phyloP scores from a whole-genome alignment of 1,140 invertebrate species.

The Drosophila pseudoananassae region DNA sequence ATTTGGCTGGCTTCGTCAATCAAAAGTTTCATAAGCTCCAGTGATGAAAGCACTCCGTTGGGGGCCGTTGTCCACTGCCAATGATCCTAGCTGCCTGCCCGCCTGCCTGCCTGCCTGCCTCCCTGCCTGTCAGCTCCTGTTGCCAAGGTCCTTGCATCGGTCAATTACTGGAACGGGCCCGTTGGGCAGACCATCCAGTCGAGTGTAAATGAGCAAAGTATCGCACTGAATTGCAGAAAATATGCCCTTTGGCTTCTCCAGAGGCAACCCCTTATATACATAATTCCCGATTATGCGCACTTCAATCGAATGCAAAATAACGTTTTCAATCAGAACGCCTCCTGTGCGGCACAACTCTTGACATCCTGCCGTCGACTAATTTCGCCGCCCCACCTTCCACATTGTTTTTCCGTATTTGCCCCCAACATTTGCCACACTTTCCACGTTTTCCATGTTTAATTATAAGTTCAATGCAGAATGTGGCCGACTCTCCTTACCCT shows the following conservation, averaged over 20 bases:
- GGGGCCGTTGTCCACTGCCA: constrained; percentile 55
- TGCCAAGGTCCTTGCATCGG: constrained; percentile 47
- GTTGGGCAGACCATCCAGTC: constrained; percentile 49
- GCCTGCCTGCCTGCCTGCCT: background rate
- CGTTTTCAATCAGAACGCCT: constrained; percentile 69
- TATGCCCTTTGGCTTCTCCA: constrained; percentile 46
- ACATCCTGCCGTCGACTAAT: constrained; percentile 17
- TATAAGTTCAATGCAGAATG: constrained; percentile 71
- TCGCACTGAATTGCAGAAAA: constrained; percentile 68
- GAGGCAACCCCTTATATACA: constrained; percentile 16
- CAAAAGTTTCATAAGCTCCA: constrained; percentile 63
- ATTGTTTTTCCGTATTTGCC: constrained; percentile 28
- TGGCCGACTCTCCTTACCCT: constrained; percentile 20
- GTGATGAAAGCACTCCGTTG: constrained; percentile 66
- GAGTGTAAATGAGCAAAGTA: constrained; percentile 80
- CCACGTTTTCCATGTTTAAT: constrained; percentile 79
- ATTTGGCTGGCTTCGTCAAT: constrained; percentile 52
- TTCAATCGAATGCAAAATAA: constrained; percentile 76
- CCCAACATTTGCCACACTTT: constrained; percentile 62
- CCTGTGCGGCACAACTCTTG: constrained; percentile 36
- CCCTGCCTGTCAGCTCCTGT: constrained; percentile 2
- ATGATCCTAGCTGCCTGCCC: constrained; percentile 16
- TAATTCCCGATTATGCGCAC: constrained; percentile 44
- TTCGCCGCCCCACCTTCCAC: constrained; percentile 1
- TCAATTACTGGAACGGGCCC: constrained; percentile 52